Evolutionary conservation across 2,113 vertebrate genomes (phyloP), one percentile per base, ranked within the genome.

Genomic region (Phrynosoma blainvillii): DNA sequence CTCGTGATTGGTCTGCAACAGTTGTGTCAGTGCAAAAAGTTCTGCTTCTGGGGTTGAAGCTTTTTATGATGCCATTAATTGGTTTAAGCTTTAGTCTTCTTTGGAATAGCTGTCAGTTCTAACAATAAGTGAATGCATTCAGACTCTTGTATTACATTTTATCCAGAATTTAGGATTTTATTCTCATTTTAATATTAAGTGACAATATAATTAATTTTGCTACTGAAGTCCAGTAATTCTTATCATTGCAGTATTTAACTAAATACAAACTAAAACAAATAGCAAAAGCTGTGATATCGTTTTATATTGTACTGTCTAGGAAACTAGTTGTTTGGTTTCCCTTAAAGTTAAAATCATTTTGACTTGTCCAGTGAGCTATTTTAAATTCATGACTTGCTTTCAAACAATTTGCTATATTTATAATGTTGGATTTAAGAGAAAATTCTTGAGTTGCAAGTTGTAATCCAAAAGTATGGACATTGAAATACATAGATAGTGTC

Each of bases 11-110:
- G 96, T 89, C 90, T 77, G 75, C 27, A 32, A 79, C 68, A 10
- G 86, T 93, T 59, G 95, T 95, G 92, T 94, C 84, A 2, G 88
- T 94, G 92, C 92, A 80, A 92, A 88, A 95, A 94, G 62, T 82
- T 82, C 14, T 68, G 56, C 21, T 77, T 77, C 11, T 81, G 27
- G 8, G 54, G 12, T 54, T 36, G 13, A 16, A 65, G 79, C 75
- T 42, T 6, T 71, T 40, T 42, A 52, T 75, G 73, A 21, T 73
- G 71, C 0, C 1, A 81, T 47, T 23, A 47, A 76, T 40, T 1
- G 9, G 16, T 5, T 52, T 25, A 9, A 25, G 10, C 56, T 74
- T 36, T 54, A 1, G 0, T 2, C 8, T 80, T 0, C 68, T 71
- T 7, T 7, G 10, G 47, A 47, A 8, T 20, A 12, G 8, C 0